A percentile compares a stretch with the other conserved stretches of the same genome.
Evolutionary conservation across 1,140 invertebrate genomes (phyloP).

Genomic region (Tetramorium simillimum): DNA sequence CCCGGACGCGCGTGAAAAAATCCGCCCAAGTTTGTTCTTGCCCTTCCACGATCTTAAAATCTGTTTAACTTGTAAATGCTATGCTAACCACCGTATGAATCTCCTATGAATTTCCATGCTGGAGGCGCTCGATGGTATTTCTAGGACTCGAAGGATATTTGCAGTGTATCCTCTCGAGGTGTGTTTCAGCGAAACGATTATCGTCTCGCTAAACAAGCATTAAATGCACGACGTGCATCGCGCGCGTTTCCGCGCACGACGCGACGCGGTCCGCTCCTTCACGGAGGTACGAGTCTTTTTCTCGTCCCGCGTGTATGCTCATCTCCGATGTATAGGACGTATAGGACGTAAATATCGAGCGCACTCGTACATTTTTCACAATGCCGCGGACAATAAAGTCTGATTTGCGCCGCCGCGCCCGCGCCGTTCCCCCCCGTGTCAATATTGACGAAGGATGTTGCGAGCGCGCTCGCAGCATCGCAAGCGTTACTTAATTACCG

Average conservation of each 20-base stretch:
- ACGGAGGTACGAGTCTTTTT: not conserved
- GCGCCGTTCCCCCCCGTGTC: not conserved
- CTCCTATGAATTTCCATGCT: slow-evolving; percentile 37
- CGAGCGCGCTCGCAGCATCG: not conserved
- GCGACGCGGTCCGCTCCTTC: not conserved
- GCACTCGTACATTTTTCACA: slow-evolving; percentile 20
- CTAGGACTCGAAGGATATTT: slow-evolving; percentile 37
- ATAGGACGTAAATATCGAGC: slow-evolving; percentile 18
- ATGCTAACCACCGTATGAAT: not conserved
- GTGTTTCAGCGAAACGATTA: slow-evolving; percentile 30
- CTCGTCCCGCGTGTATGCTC: not conserved
- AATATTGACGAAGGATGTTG: slow-evolving; percentile 40
- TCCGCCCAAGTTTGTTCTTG: not conserved
- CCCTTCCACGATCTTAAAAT: slow-evolving; percentile 24
- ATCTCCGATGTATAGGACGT: not conserved
- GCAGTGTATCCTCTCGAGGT: slow-evolving; percentile 29
- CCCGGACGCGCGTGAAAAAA: not conserved
- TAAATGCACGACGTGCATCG: not conserved
- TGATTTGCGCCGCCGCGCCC: slow-evolving; percentile 6
- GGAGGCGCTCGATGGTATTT: slow-evolving; percentile 29
- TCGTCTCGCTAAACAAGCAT: slow-evolving; percentile 43
- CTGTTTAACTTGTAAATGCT: slow-evolving; percentile 57
- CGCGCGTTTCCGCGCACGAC: not conserved
- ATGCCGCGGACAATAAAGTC: slow-evolving; percentile 1
- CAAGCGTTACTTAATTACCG: slow-evolving; percentile 62